Conservation (phyloP, 2,888 invertebrate species). For the Argyra leucocephala region DNA sequence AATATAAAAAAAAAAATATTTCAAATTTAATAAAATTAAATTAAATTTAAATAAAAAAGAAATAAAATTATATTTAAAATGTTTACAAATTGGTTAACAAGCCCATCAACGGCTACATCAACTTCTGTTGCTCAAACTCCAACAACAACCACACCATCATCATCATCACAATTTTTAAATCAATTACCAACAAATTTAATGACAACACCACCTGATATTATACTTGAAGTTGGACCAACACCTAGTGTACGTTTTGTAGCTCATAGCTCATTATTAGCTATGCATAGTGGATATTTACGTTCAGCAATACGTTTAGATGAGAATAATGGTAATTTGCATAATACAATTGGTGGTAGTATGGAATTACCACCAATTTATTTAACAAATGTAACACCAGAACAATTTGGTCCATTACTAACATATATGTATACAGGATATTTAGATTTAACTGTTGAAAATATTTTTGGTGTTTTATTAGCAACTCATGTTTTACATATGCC, state of each 20-base stretch:
- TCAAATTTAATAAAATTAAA: too few relatives aligned
- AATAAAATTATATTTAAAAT: conserved; percentile 25
- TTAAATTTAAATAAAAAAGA: background rate
- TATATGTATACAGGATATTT: conserved; percentile 69
- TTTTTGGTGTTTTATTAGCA: conserved; percentile 60
- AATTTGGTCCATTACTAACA: conserved; percentile 58
- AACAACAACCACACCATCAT: conserved; percentile 14
- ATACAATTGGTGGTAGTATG: conserved; percentile 18
- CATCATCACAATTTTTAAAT: conserved; percentile 45
- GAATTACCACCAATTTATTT: conserved; percentile 43
- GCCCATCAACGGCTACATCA: conserved; percentile 22
- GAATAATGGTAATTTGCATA: conserved; percentile 18
- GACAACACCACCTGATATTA: conserved; percentile 50
- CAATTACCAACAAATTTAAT: conserved; percentile 23
- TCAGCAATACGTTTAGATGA: conserved; percentile 49
- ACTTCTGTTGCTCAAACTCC: conserved; percentile 17
- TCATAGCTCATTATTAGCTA: conserved; percentile 54
- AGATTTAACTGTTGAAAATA: conserved; percentile 59
- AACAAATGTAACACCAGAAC: conserved; percentile 50
- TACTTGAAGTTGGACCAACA: conserved; percentile 53
- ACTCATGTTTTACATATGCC: conserved; percentile 68
- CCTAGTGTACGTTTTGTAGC: conserved; percentile 57
- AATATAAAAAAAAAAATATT: background rate
- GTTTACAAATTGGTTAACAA: conserved; percentile 45
- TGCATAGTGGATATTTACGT: conserved; percentile 63